Evolutionary conservation across 2,113 vertebrate genomes (phyloP).

Genomic region (Anhinga rufa): DNA sequence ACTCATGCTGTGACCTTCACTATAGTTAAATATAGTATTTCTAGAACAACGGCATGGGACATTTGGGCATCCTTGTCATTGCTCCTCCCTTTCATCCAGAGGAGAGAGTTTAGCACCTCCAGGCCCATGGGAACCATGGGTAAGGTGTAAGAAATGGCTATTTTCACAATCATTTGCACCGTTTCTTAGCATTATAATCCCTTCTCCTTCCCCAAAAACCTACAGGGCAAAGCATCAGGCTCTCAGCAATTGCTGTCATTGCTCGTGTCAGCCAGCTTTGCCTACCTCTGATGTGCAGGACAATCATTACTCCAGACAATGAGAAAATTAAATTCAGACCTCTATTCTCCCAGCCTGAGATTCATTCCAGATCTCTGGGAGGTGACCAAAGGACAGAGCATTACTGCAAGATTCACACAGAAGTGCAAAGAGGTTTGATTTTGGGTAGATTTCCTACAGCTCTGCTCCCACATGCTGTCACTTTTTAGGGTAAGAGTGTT

Average conservation of each 20-base stretch:
- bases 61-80: neutral
- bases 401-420: neutral
- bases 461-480: neutral
- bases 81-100: neutral
- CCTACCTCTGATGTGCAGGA: neutral
- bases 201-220: neutral
- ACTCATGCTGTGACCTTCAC: neutral
- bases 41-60: neutral
- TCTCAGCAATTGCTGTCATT: neutral
- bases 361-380: neutral
- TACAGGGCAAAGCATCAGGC: neutral
- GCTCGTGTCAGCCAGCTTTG: neutral
- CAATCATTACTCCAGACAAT: neutral
- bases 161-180: neutral
- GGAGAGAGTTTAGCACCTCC: neutral
- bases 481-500: neutral
- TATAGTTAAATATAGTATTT: neutral
- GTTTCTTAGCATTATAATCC: neutral
- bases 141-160: neutral
- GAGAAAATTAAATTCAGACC: neutral
- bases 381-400: no score
- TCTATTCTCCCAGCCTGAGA: neutral
- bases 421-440: neutral
- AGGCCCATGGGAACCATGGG: neutral
- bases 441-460: neutral